Evolutionary conservation across 2,888 invertebrate genomes (phyloP), one percentile per base, ranked within the genome.

Genomic region (Octonoba sinensis): DNA sequence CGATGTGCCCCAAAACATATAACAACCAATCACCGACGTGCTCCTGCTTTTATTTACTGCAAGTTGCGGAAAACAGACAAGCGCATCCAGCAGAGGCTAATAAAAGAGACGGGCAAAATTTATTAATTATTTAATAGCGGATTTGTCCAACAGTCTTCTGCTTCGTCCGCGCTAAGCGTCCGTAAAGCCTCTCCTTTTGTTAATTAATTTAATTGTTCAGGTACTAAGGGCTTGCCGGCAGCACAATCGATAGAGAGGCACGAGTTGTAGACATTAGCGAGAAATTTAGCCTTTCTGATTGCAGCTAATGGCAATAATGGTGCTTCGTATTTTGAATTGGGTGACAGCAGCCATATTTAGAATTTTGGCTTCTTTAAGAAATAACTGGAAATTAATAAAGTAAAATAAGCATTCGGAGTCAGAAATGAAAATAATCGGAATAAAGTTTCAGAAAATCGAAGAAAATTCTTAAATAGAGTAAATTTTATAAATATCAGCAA

Each of bases 281-380:
- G 65, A 57, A 74, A 74, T 74, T 36, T 74, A 74, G 74, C 74
- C 65, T 57, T 74, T 59, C 65, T n/a, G 56, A 56, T 56, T 20
- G 18, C 22, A 18, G 18, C 56, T 20, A 56, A 56, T 56, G 56
- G 22, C 18, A 3, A 11, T 12, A 16, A 56, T 56, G 56, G 56
- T n/a, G 22, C 22, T 56, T 56, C 22, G 1, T n/a, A 12, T 56
- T 56, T 56, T 56, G 22, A 18, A 20, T n/a, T 22, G 56, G 4
- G 11, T 56, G 56, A 20, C 56, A 56, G 22, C 18, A 18, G 18
- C 22, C 2, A 18, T 56, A 11, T 56, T 22, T n/a, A 15, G 22
- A n/a, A 11, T 56, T 56, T 18, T 56, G n/a, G 22, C 56, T 56
- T 56, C 0, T 15, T 22, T 56, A 15, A 56, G 56, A 56, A 56